These are phyloP conservation scores for Apamea epomidion DNA, from an alignment of 2,888 invertebrate species.

Conservation along the genomic window DNA sequence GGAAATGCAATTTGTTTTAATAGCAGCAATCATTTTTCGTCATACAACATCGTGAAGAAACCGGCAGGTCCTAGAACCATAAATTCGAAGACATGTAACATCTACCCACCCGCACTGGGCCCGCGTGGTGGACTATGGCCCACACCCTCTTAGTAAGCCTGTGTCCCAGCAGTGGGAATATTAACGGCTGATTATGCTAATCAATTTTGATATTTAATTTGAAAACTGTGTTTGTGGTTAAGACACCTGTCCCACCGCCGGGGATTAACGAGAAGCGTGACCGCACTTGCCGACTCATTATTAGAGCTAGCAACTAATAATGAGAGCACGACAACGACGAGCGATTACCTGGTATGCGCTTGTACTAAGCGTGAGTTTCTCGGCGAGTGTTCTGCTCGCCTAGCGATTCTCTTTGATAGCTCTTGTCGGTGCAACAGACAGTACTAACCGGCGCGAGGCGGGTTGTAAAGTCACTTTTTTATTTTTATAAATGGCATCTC, in stretches of 20 bases:
- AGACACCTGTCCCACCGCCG: too few species aligned
- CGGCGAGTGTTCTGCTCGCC: neutral
- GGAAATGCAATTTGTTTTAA: neutral
- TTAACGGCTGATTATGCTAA: neutral
- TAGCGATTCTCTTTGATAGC: neutral
- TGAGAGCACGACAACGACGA: too few species aligned
- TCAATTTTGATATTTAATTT: neutral
- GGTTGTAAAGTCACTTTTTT: too few species aligned
- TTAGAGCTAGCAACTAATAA: neutral
- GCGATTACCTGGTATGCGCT: too few species aligned
- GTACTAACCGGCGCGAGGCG: neutral
- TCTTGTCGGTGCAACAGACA: neutral
- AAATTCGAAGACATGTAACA: neutral
- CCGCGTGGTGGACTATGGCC: neutral
- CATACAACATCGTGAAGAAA: neutral
- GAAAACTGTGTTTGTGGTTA: neutral
- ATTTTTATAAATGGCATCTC: too few species aligned
- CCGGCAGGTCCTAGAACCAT: neutral
- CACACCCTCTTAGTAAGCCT: neutral
- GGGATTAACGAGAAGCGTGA: too few species aligned
- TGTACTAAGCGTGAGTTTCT: neutral
- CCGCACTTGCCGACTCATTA: too few species aligned
- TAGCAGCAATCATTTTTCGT: neutral
- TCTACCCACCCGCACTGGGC: neutral
- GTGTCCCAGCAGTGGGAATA: neutral